Evolutionary conservation across 2,888 invertebrate genomes (phyloP).

Genomic region (Parthenolecanium corni): DNA sequence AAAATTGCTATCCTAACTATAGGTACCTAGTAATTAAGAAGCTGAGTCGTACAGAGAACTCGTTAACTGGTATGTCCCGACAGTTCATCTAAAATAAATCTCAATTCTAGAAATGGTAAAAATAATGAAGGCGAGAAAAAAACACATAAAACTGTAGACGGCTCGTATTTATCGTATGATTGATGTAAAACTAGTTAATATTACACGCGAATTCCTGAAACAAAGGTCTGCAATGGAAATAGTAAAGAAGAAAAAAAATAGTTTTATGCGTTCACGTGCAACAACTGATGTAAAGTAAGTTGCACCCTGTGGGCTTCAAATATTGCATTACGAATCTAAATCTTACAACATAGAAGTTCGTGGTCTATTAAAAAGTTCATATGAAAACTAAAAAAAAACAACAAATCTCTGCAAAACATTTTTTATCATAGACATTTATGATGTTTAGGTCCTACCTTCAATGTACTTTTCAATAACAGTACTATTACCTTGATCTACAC

Average conservation of each 20-base stretch:
- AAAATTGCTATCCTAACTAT: too few species aligned
- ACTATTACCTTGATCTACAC: too few species aligned
- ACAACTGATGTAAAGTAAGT: too few species aligned
- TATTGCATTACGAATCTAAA: too few species aligned
- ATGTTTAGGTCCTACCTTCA: too few species aligned
- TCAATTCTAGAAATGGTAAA: constrained; percentile 7
- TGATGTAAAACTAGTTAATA: constrained; percentile 25
- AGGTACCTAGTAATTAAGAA: not conserved
- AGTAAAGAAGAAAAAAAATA: not conserved
- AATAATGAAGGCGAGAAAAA: not conserved
- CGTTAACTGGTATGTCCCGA: constrained; percentile 19
- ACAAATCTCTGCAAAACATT: too few species aligned
- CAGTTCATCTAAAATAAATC: constrained; percentile 14
- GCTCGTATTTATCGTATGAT: constrained; percentile 24
- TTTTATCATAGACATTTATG: too few species aligned
- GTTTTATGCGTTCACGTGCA: too few species aligned
- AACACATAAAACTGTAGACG: constrained; percentile 18
- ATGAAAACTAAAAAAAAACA: too few species aligned
- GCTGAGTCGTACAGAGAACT: constrained; percentile 1
- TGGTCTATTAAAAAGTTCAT: too few species aligned
- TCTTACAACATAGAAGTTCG: too few species aligned
- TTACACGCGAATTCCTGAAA: constrained; percentile 19
- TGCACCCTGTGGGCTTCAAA: not conserved
- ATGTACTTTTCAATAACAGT: too few species aligned
- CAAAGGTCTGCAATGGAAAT: constrained; percentile 17